These are phyloP conservation scores for Geopemphigus sp. DNA, from an alignment of 1,140 invertebrate genomes.

Conservation along the genomic window DNA sequence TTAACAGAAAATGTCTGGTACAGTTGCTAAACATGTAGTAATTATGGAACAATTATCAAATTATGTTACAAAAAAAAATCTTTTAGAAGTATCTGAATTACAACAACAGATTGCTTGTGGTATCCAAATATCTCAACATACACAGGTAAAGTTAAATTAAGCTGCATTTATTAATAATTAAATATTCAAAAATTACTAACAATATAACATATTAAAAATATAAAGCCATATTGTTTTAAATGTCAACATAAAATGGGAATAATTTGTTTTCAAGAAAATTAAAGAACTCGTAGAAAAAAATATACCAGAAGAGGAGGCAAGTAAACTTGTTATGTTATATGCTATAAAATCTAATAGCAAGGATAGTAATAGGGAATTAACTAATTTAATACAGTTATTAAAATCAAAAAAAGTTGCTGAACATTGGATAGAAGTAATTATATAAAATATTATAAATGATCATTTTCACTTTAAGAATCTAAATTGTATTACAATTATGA, in stretches of 20 bases:
- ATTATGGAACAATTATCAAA: conserved; percentile 92
- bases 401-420: conserved; percentile 67
- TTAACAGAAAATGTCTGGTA: conserved; percentile 90
- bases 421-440: conserved; percentile 58
- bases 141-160: conserved; percentile 62
- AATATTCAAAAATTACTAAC: neutral
- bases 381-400: conserved; percentile 68
- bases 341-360: conserved; percentile 88
- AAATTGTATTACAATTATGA: conserved; percentile 23
- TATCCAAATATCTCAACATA: conserved; percentile 83
- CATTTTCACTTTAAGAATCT: neutral
- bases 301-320: conserved; percentile 76
- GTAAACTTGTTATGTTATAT: conserved; percentile 89
- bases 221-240: too few species aligned
- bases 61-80: conserved; percentile 71
- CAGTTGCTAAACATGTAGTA: conserved; percentile 95
- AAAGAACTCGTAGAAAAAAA: conserved; percentile 61
- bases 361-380: conserved; percentile 77
- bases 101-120: conserved; percentile 96
- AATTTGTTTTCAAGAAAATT: conserved; percentile 40
- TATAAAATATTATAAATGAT: conserved; percentile 21
- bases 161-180: neutral
- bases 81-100: conserved; percentile 91
- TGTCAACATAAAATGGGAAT: too few species aligned
- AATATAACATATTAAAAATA: too few species aligned